phyloP scores from a whole-genome alignment of 1,140 invertebrate species.

The Elymnias hypermnestra region DNA sequence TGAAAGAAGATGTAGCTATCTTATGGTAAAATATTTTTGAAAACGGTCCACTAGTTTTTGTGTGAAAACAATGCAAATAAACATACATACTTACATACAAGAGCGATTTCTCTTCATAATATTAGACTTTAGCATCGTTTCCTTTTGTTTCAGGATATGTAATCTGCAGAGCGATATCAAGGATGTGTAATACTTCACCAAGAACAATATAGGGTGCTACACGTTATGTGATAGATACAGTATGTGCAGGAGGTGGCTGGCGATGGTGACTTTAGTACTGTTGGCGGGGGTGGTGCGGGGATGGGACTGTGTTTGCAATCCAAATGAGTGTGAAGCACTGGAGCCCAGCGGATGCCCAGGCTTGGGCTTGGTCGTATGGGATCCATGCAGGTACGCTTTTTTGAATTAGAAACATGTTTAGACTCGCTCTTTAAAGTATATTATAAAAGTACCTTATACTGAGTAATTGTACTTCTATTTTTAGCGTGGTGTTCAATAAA shows the following conservation, averaged over 20 bases:
- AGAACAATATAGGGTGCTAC: slow-evolving; percentile 38
- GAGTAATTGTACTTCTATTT: too few relatives aligned
- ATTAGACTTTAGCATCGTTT: too few relatives aligned
- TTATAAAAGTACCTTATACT: too few relatives aligned
- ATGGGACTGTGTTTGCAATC: slow-evolving; percentile 77
- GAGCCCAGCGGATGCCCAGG: slow-evolving; percentile 78
- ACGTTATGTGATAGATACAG: slow-evolving; percentile 60
- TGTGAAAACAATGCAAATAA: too few relatives aligned
- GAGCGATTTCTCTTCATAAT: too few relatives aligned
- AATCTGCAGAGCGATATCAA: neutral
- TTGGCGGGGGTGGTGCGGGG: slow-evolving; percentile 47
- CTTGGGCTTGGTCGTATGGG: slow-evolving; percentile 78
- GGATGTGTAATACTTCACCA: slow-evolving; percentile 15
- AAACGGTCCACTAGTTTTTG: too few relatives aligned
- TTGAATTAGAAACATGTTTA: too few relatives aligned
- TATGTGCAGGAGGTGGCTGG: slow-evolving; percentile 50
- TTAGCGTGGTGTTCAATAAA: too few relatives aligned
- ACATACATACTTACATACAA: too few relatives aligned
- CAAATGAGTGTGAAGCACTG: slow-evolving; percentile 77
- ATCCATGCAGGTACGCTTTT: slow-evolving; percentile 75
- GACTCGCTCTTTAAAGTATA: too few relatives aligned
- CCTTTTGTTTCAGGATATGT: slow-evolving; percentile 27
- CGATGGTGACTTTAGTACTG: slow-evolving; percentile 57
- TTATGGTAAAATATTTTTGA: too few relatives aligned
- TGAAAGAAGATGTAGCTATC: too few relatives aligned